Base-by-base conservation (phyloP, 2,797 vertebrate species). In the Chelonia mydas region DNA sequence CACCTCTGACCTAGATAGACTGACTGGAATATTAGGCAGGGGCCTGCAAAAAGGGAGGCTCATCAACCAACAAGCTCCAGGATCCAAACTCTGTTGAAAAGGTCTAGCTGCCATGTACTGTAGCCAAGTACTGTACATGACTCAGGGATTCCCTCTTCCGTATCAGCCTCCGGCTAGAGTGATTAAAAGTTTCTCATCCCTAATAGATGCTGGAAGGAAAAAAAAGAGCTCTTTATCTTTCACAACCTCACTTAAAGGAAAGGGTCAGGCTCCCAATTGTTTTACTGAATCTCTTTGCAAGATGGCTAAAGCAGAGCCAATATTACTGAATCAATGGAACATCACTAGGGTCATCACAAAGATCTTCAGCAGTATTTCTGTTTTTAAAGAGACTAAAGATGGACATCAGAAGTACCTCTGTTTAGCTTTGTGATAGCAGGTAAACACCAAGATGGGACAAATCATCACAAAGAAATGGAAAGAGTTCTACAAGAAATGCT, bases 311-410 rank as follows among this genome's bases (percentile, higher is more conserved):
- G 47, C 8, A 27, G 3, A 74, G 72, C 9, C 72, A 5, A 87
- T 11, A 2, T 17, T 13, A 7, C 11, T 0, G 0, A 5, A 37
- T 25, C n/a, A 3, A 0, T 0, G 1, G 23, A 68, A 12, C 7
- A 6, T 0, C 0, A 4, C 41, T 19, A 12, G 0, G 25, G 1
- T 41, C 45, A 2, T 1, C 82, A 47, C 13, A 3, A 5, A 68
- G 61, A 15, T 16, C 12, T 47, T 3, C 15, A 54, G 13, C 13
- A 41, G n/a, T 41, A 72, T 72, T 72, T 72, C 51, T 10, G 12
- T 19, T 9, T 17, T 9, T 2, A n/a, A 72, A 28, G 47, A 0
- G 3, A 49, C 0, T 1, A 33, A 51, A 9, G 13, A 45, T 5
- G n/a, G 78, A 61, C n/a, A 61, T 53, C 17, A 16, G 25, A 4